Conservation (phyloP, 2,797 vertebrate genomes). For the Sebastes ruberrimus region DNA sequence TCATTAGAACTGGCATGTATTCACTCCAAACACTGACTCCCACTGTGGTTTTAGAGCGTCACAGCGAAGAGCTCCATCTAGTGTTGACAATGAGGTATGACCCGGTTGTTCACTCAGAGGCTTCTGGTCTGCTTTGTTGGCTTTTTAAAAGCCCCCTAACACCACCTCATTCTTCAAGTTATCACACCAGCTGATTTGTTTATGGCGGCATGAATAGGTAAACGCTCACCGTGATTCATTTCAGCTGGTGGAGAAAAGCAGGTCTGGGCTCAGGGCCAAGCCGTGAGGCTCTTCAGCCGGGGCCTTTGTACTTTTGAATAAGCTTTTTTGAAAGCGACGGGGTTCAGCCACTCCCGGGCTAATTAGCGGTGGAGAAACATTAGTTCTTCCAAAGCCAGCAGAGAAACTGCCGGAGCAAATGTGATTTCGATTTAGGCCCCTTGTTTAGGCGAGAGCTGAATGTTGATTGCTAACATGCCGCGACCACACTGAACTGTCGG, state of each 20-base stretch:
- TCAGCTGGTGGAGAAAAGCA: constrained; percentile 8
- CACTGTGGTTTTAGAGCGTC: background rate
- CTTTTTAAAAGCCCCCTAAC: background rate
- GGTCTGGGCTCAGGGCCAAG: constrained; percentile 15
- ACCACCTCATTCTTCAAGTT: background rate
- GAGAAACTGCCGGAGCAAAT: constrained; percentile 35
- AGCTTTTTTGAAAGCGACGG: constrained; percentile 11
- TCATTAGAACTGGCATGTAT: background rate
- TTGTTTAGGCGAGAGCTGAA: constrained; percentile 28
- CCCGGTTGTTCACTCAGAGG: background rate
- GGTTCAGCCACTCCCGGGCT: constrained; percentile 26
- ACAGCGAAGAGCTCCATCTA: constrained; percentile 65
- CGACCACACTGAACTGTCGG: constrained; percentile 52
- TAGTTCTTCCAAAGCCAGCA: constrained; percentile 8
- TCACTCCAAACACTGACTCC: background rate
- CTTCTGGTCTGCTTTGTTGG: background rate
- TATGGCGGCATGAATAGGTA: constrained; percentile 17
- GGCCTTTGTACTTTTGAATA: constrained; percentile 30
- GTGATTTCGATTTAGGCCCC: constrained; percentile 55
- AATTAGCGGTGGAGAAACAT: constrained; percentile 53
- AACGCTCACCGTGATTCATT: constrained; percentile 6
- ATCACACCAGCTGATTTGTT: constrained; percentile 8
- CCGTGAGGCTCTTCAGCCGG: background rate
- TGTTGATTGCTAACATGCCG: constrained; percentile 52
- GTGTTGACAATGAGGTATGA: constrained; percentile 29